These are phyloP conservation scores for Entomobrya multifasciata DNA, from an alignment of 2,888 invertebrate species.

Conservation along the genomic window DNA sequence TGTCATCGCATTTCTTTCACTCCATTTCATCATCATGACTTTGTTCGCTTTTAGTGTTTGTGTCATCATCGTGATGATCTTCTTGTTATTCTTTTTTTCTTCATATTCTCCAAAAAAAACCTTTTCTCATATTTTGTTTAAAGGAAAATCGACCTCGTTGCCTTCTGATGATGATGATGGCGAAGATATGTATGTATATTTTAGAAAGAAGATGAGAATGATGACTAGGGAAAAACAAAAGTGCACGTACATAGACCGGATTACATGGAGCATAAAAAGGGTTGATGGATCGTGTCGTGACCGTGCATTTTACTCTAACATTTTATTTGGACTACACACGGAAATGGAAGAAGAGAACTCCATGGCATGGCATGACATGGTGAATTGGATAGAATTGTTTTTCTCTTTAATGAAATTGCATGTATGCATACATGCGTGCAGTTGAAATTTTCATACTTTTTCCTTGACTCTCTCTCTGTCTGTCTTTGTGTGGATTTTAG, in stretches of 20 bases:
- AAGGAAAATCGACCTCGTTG: neutral
- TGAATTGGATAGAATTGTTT: no score
- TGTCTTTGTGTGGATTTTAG: no score
- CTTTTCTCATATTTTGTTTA: neutral
- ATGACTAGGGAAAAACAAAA: neutral
- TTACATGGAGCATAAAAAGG: conserved; percentile 48
- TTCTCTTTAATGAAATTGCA: conserved; percentile 57
- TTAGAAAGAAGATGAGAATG: neutral
- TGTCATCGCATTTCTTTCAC: conserved; percentile 27
- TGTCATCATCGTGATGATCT: neutral
- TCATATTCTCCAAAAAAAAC: no score
- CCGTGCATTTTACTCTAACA: conserved; percentile 50
- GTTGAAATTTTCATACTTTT: neutral
- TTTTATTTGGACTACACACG: neutral
- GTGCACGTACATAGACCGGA: conserved; percentile 29
- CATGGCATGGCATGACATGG: no score
- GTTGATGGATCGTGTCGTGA: conserved; percentile 69
- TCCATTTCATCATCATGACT: conserved; percentile 38
- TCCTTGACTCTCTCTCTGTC: no score
- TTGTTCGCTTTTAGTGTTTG: neutral
- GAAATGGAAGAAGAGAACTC: no score
- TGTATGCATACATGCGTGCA: conserved; percentile 46
- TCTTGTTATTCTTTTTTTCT: neutral
- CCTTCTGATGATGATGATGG: neutral
- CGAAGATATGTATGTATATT: neutral